Evolutionary conservation across 2,888 invertebrate species (phyloP).

Genomic region (Xestia xanthographa): DNA sequence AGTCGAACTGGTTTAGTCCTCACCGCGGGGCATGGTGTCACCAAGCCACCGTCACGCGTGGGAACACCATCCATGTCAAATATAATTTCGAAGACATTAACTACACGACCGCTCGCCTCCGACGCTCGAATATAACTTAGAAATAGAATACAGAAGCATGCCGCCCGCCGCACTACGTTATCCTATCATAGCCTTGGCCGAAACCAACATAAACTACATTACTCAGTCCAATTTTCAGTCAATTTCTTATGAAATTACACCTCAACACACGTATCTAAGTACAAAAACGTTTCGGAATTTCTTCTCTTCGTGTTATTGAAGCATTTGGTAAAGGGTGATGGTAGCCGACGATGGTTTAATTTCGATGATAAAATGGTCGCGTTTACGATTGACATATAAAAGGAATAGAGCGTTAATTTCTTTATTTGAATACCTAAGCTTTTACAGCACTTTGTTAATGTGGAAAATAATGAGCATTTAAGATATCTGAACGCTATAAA

Average conservation of each 20-base stretch:
- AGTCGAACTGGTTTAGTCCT: slow-evolving; percentile 65
- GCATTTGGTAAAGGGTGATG: slow-evolving; percentile 64
- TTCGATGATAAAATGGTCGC: slow-evolving; percentile 52
- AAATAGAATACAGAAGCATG: slow-evolving; percentile 82
- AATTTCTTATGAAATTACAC: slow-evolving; percentile 89
- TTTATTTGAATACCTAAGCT: slow-evolving; percentile 75
- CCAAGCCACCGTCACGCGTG: slow-evolving; percentile 57
- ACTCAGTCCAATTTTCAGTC: slow-evolving; percentile 91
- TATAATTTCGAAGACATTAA: slow-evolving; percentile 59
- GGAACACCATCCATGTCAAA: slow-evolving; percentile 52
- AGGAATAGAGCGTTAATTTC: slow-evolving; percentile 72
- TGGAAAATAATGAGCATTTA: slow-evolving; percentile 75
- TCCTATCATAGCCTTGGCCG: slow-evolving; percentile 88
- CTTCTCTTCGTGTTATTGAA: slow-evolving; percentile 72
- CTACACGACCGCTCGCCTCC: slow-evolving; percentile 75
- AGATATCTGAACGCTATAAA: slow-evolving; percentile 73
- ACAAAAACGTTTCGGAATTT: slow-evolving; percentile 82
- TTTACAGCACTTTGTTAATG: slow-evolving; percentile 73
- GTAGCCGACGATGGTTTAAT: slow-evolving; percentile 59
- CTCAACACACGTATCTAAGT: slow-evolving; percentile 85
- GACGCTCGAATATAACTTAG: slow-evolving; percentile 74
- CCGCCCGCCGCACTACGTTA: slow-evolving; percentile 87
- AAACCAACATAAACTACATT: slow-evolving; percentile 88
- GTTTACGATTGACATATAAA: slow-evolving; percentile 54
- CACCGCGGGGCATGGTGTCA: slow-evolving; percentile 59